Evolutionary conservation across 2,113 vertebrate genomes (phyloP), one percentile per base, ranked within the genome.

Genomic region (Erinaceus europaeus): DNA sequence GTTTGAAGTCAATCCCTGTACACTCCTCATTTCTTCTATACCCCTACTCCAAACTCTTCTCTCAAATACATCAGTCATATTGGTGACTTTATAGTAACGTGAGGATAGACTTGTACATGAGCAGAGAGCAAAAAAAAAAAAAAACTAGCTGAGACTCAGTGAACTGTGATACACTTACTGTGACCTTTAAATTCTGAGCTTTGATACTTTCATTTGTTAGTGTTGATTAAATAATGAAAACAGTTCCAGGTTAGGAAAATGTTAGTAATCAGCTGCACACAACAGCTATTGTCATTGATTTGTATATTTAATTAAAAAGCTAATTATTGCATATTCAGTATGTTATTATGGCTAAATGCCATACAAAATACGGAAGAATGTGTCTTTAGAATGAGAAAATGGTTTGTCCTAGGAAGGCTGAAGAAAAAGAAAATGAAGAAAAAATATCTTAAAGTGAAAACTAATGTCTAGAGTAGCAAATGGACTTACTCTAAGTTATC

Each of bases 181-280:
- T 65, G n/a, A 11, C 40, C 59, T 61, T 57, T 42, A 7, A 36
- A 36, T 34, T 48, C 57, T 77, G 44, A 61, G 29, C 36, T 67
- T 67, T 38, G 21, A 65, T 59, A 57, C 21, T 80, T 68, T 75
- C 59, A 27, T 61, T 77, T 68, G 44, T 73, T 74, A 74, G 15
- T 67, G 76, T 20, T 88, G 92, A 90, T 92, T 89, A 91, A 92
- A 89, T 90, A 92, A 90, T 59, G 86, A 74, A 91, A 88, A 86
- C 80, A 90, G 84, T 91, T 75, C 5, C 64, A 92, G 59, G 53
- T 88, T 86, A 86, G 50, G 69, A 78, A 90, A 90, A 91, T 62
- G 73, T 90, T 71, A 69, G 42, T 81, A 88, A 94, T 93, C 78
- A 90, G 69, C 64, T 90, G 25, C 34, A 59, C 32, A 68, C 52